A percentile compares a stretch with the other conserved stretches of the same genome.
phyloP scores from a whole-genome alignment of 53 echinoderm and acorn worm genomes.

The Stichopus horrens region DNA sequence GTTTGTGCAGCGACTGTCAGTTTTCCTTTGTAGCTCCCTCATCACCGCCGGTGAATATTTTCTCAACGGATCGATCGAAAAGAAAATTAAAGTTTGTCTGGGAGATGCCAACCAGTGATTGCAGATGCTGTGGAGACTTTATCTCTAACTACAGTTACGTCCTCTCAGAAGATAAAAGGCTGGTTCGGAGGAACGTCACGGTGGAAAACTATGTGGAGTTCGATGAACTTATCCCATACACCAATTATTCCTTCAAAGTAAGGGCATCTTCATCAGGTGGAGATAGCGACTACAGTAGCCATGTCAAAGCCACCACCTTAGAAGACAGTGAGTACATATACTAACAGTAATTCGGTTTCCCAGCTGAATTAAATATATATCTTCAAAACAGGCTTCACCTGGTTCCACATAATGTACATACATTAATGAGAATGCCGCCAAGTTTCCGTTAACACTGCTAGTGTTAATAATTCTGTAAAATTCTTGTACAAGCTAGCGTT shows the following conservation, averaged over 20 bases:
- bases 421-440: no score
- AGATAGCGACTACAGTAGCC: neutral
- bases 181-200: neutral
- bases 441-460: no score
- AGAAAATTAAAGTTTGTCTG: neutral
- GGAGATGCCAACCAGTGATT: neutral
- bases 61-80: neutral
- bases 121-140: neutral
- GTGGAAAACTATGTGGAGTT: neutral
- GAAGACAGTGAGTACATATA: neutral
- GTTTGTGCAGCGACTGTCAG: no score
- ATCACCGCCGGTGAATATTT: neutral
- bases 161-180: neutral
- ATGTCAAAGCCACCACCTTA: neutral
- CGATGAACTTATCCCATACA: neutral
- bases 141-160: neutral
- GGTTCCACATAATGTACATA: no score
- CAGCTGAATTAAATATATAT: no score
- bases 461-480: no score
- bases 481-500: no score
- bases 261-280: neutral
- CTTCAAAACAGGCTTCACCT: no score
- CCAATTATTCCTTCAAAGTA: neutral
- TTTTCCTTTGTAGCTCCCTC: neutral
- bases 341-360: no score